Percentiles rank a stretch among this genome's conserved stretches.
Conservation (phyloP, 2,797 vertebrate species). For the Anomalospiza imberbis region DNA sequence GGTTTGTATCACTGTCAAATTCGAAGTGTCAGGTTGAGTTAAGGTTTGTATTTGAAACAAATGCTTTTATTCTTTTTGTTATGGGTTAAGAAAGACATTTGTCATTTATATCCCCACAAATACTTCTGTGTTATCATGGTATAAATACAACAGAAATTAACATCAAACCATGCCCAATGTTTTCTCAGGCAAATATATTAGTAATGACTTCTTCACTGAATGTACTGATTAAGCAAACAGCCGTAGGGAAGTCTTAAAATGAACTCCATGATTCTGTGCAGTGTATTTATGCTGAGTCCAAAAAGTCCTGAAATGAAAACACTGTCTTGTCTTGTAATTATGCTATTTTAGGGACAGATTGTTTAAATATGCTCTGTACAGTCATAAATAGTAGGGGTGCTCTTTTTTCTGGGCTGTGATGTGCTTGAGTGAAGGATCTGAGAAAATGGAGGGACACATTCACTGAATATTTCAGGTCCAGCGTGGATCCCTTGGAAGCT, state of each 20-base stretch:
- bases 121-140: neutral
- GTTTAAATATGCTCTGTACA: neutral
- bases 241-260: slow-evolving; percentile 20
- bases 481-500: neutral
- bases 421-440: neutral
- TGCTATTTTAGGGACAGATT: neutral
- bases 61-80: neutral
- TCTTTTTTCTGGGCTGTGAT: neutral
- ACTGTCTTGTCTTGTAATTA: slow-evolving; percentile 17
- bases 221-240: slow-evolving; percentile 54
- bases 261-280: neutral
- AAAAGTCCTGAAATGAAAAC: slow-evolving; percentile 36
- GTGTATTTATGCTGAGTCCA: slow-evolving; percentile 15
- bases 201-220: slow-evolving; percentile 42
- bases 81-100: neutral
- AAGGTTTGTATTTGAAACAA: neutral
- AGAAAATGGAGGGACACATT: neutral
- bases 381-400: neutral
- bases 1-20: neutral
- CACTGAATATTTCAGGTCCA: neutral
- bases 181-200: slow-evolving; percentile 20
- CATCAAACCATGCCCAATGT: neutral
- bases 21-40: neutral
- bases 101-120: neutral
- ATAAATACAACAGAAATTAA: neutral